Percentiles rank a stretch among this genome's conserved stretches.
phyloP scores from a whole-genome alignment of 2,888 invertebrate genomes.

The Silvanus unidentatus region DNA sequence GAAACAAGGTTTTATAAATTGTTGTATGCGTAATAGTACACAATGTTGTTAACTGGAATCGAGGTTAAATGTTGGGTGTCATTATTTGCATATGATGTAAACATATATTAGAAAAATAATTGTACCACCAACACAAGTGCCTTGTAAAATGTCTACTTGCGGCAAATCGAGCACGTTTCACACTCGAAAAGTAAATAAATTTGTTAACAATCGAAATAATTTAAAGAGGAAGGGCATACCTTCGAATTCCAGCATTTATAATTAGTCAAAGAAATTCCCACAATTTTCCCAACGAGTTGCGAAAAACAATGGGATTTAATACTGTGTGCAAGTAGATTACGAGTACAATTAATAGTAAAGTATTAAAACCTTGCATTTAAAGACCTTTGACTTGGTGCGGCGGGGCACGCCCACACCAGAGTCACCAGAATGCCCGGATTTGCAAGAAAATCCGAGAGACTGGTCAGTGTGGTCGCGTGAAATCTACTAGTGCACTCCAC shows the following conservation, averaged over 20 bases:
- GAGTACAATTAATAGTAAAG: slow-evolving; percentile 14
- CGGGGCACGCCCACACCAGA: slow-evolving; percentile 23
- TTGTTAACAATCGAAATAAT: too few species aligned
- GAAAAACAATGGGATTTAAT: slow-evolving; percentile 8
- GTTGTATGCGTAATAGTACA: neutral
- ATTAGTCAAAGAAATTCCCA: neutral
- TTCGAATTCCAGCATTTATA: too few species aligned
- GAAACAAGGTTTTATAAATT: slow-evolving; percentile 1
- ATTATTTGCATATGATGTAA: slow-evolving; percentile 13
- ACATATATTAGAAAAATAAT: slow-evolving; percentile 1
- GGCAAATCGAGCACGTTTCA: neutral
- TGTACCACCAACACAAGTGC: too few species aligned
- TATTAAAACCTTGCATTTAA: slow-evolving; percentile 22
- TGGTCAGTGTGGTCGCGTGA: slow-evolving; percentile 19
- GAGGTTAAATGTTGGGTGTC: slow-evolving; percentile 12
- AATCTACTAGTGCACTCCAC: slow-evolving; percentile 9
- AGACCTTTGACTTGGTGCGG: slow-evolving; percentile 24
- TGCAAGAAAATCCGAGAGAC: slow-evolving; percentile 10
- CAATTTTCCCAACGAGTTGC: slow-evolving; percentile 9
- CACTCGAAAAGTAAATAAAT: slow-evolving; percentile 2
- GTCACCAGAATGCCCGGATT: slow-evolving; percentile 25
- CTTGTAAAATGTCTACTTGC: neutral
- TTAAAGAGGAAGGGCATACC: too few species aligned
- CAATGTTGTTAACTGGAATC: slow-evolving; percentile 6
- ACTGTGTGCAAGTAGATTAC: slow-evolving; percentile 12